Conservation (phyloP, 2,797 vertebrate genomes). For the Alectoris magna region DNA sequence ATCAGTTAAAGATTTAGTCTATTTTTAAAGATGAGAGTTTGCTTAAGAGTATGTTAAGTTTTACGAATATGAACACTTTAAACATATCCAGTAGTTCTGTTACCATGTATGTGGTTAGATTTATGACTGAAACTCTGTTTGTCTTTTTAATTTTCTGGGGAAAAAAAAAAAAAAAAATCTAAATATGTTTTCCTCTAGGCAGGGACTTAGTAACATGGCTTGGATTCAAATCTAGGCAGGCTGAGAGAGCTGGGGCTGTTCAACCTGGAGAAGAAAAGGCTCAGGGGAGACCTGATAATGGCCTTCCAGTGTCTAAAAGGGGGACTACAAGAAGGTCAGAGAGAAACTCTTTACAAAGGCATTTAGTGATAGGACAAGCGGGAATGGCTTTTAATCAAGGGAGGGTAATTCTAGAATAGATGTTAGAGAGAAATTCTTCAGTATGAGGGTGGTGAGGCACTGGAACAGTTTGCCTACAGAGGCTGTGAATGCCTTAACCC, state of each 20-base stretch:
- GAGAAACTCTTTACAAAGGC: neutral
- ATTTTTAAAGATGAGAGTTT: neutral
- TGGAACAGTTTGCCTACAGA: neutral
- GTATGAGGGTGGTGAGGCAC: neutral
- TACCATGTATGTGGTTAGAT: neutral
- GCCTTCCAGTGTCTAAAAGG: neutral
- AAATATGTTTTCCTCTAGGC: neutral
- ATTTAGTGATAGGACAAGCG: neutral
- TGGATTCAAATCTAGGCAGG: neutral
- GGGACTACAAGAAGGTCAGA: neutral
- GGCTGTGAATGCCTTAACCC: neutral
- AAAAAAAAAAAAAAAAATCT: neutral
- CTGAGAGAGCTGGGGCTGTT: too few relatives aligned
- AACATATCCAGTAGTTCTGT: rapidly evolving
- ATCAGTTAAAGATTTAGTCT: neutral
- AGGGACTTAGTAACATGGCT: neutral
- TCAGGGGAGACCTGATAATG: too few relatives aligned
- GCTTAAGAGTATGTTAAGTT: neutral
- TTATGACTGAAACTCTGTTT: neutral
- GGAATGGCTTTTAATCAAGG: neutral
- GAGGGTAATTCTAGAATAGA: neutral
- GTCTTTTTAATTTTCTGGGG: neutral
- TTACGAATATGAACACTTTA: neutral
- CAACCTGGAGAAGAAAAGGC: too few relatives aligned
- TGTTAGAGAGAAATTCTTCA: neutral